Evolutionary conservation across 2,113 vertebrate genomes (phyloP).

Genomic region (Felis chaus): DNA sequence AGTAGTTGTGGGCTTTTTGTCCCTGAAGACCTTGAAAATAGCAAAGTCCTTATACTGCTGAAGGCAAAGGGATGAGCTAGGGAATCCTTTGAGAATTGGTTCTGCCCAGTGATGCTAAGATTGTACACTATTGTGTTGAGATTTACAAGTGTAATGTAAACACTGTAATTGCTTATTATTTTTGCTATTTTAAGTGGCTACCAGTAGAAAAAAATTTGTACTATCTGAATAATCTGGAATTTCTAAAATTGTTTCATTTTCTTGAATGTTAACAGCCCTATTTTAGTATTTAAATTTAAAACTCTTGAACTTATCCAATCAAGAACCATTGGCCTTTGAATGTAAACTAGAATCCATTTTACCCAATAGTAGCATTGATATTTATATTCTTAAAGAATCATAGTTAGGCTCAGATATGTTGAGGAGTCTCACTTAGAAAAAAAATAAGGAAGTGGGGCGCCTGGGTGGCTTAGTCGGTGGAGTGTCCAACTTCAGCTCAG

Average conservation of each 20-base stretch:
- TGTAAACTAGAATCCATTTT: neutral
- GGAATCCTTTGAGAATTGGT: neutral
- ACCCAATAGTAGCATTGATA: neutral
- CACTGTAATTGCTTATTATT: neutral
- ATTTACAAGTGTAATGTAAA: neutral
- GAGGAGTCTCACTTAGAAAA: neutral
- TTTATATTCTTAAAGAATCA: neutral
- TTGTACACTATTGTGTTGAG: neutral
- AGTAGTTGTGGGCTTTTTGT: neutral
- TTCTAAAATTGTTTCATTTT: conserved; percentile 19
- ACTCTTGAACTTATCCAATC: neutral
- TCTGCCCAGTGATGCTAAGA: neutral
- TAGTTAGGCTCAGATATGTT: neutral
- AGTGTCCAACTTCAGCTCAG: no score
- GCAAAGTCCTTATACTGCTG: neutral
- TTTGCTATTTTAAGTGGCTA: conserved; percentile 22
- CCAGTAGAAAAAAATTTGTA: neutral
- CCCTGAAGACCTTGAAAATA: neutral
- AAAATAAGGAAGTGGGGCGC: neutral
- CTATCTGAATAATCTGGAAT: conserved; percentile 1
- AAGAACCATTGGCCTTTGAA: neutral
- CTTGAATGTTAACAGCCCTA: neutral
- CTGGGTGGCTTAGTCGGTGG: no score
- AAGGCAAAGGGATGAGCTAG: neutral
- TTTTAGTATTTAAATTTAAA: neutral